Conservation (phyloP, 2,113 vertebrate species). For the Sapajus apella region DNA sequence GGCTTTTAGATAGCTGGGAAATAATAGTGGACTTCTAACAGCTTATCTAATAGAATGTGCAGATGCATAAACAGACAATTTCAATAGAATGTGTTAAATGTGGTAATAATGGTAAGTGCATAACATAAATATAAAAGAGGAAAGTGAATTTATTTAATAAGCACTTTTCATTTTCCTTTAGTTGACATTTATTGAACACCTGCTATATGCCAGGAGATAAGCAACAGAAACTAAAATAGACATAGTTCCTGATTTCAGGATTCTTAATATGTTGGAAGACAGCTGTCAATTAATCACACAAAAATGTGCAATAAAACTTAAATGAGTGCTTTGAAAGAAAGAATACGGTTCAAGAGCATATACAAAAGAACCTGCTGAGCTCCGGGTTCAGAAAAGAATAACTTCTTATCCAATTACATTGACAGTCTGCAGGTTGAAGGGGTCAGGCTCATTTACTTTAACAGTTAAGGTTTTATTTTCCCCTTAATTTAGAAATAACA, state of each 20-base stretch:
- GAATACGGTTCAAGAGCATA: neutral
- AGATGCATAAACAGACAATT: neutral
- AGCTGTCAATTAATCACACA: neutral
- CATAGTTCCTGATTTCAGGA: neutral
- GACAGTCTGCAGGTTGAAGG: neutral
- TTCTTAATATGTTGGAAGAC: neutral
- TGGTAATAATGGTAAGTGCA: neutral
- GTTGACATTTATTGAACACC: neutral
- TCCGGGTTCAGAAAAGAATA: neutral
- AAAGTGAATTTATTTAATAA: neutral
- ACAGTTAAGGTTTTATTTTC: neutral
- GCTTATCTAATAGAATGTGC: neutral
- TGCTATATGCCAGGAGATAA: neutral
- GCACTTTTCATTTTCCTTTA: neutral
- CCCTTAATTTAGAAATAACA: neutral
- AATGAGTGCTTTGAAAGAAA: neutral
- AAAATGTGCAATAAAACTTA: neutral
- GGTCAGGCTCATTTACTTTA: neutral
- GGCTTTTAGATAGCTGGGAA: constrained; percentile 34
- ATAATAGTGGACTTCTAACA: neutral
- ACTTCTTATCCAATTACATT: neutral
- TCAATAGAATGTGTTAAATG: neutral
- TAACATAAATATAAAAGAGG: neutral
- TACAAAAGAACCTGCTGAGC: neutral
- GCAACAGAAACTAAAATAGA: neutral